These are phyloP conservation scores for Deladenus siricidicola DNA, from an alignment of 2,888 invertebrate species.

Conservation along the genomic window DNA sequence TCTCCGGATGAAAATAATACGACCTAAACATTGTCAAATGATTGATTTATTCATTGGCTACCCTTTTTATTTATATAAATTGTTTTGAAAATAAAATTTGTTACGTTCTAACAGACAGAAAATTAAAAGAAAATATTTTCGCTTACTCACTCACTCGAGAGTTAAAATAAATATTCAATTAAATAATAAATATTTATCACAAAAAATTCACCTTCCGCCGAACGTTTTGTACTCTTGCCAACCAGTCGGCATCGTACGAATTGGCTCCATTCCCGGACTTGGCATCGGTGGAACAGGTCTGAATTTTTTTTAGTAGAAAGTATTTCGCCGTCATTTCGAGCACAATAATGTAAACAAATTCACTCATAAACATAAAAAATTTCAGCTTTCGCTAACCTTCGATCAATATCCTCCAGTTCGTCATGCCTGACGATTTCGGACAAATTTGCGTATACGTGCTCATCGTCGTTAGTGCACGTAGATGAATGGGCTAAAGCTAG, in stretches of 20 bases:
- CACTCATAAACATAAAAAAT: neutral
- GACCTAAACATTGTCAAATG: too few relatives aligned
- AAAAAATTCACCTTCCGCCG: conserved; percentile 33
- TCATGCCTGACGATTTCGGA: conserved; percentile 30
- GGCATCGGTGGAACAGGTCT: conserved; percentile 35
- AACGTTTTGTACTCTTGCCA: conserved; percentile 47
- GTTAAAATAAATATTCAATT: too few relatives aligned
- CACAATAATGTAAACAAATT: neutral
- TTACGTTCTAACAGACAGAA: too few relatives aligned
- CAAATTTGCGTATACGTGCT: conserved; percentile 43
- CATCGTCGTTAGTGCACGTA: neutral
- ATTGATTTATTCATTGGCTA: too few relatives aligned
- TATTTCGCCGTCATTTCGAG: conserved; percentile 7
- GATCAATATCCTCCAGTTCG: conserved; percentile 17
- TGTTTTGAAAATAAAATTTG: too few relatives aligned
- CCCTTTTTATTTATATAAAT: too few relatives aligned
- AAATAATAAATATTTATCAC: too few relatives aligned
- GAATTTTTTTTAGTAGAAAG: too few relatives aligned
- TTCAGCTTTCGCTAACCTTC: neutral
- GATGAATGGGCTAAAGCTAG: too few relatives aligned
- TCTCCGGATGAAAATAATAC: conserved; percentile 36
- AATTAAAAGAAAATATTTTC: too few relatives aligned
- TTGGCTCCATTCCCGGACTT: conserved; percentile 24
- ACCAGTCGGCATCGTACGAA: conserved; percentile 40
- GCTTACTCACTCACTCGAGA: too few relatives aligned